A percentile compares a stretch with the other conserved stretches of the same genome.
phyloP scores from a whole-genome alignment of 2,113 vertebrate genomes.

The Mixornis gularis region DNA sequence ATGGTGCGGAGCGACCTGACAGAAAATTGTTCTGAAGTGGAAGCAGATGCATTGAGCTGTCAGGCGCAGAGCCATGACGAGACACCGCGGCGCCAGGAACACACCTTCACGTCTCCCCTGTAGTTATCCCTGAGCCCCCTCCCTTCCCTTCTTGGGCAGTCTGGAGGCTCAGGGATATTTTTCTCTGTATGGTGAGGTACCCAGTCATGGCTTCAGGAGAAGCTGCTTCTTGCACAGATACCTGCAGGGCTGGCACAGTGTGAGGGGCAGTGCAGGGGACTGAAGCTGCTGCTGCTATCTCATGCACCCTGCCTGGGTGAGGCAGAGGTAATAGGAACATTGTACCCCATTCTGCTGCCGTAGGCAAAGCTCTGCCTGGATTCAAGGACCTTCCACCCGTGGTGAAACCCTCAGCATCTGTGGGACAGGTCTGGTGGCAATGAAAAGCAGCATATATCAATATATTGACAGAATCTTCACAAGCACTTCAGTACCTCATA shows the following conservation, averaged over 20 bases:
- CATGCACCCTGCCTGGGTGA: background rate
- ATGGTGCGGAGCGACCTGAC: constrained; percentile 23
- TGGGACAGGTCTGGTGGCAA: background rate
- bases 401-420: background rate
- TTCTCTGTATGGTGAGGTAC: background rate
- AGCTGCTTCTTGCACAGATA: background rate
- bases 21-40: constrained; percentile 6
- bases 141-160: background rate
- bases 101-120: background rate
- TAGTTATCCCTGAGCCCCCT: background rate
- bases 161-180: background rate
- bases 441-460: background rate
- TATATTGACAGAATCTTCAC: background rate
- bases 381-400: accelerated
- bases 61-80: constrained; percentile 45
- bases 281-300: background rate
- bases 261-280: accelerated
- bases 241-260: background rate
- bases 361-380: background rate
- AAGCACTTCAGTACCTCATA: background rate
- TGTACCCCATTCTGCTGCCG: background rate
- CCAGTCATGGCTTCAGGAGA: background rate
- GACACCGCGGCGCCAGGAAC: constrained; percentile 5
- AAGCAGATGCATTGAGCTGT: constrained; percentile 62
- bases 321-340: background rate